Base-by-base conservation (phyloP, 1,140 invertebrate species). In the Spodoptera frugiperda region DNA sequence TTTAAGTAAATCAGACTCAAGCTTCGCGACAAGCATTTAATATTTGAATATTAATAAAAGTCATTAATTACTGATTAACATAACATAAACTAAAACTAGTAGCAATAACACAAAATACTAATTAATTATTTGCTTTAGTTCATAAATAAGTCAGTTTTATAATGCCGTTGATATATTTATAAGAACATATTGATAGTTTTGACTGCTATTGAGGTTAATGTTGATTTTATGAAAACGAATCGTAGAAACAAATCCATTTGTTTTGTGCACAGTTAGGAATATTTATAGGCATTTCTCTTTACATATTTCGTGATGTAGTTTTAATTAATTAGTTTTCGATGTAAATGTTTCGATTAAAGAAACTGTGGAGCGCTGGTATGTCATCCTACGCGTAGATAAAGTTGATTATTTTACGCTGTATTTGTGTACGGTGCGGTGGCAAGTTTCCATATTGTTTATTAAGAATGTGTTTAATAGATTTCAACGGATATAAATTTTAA, bases 91-190 rank as follows among this genome's bases (percentile, higher is more conserved):
- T n/a, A 74, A 74, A 63, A 63, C 55, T 33, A 63, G 72, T 75
- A 75, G 72, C 72, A 17, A 53, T 75, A 53, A 75, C 30, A 46
- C n/a, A 49, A 46, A 21, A 59, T 53, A 63, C 48, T 75, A 75
- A 75, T 75, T 75, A 75, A 75, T 75, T 75, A 75, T 57, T 72
- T 75, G 9, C 19, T 63, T 53, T 39, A 51, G 25, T 65, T 25
- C 11, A 65, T 75, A 75, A 75, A 65, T 75, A 63, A 75, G 72
- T 44, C 55, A 39, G 48, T 65, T 75, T 63, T 75, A 75, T 53
- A 75, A 53, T 65, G 8, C 63, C 59, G 57, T 63, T 75, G 59
- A 75, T 54, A 65, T 75, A 49, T 75, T 75, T 75, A 65, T 53
- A 54, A 53, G 10, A 44, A 51, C 48, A 15, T 73, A 73, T 73